These are phyloP conservation scores for Synanthedon tipuliformis DNA, from an alignment of 2,888 invertebrate species.

Conservation along the genomic window DNA sequence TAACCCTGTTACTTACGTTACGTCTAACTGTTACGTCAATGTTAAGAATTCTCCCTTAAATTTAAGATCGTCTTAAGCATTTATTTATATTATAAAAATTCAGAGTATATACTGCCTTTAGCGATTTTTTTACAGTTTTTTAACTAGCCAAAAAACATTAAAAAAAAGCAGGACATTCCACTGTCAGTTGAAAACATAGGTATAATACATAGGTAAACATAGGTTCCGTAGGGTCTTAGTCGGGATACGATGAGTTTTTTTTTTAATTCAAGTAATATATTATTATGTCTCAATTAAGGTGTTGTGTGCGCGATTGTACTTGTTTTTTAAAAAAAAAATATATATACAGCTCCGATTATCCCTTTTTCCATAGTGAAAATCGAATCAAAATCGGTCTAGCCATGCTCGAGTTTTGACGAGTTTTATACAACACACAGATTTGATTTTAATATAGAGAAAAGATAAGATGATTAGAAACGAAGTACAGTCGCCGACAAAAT, in stretches of 20 bases:
- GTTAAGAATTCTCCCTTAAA: slow-evolving; percentile 22
- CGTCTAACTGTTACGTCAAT: too few species aligned
- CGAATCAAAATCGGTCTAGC: too few species aligned
- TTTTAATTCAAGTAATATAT: neutral
- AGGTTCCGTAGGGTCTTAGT: neutral
- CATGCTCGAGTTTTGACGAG: too few species aligned
- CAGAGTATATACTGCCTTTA: too few species aligned
- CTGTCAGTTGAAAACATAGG: neutral
- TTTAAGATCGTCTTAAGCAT: slow-evolving; percentile 42
- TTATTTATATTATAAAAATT: slow-evolving; percentile 11
- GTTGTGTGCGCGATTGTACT: neutral
- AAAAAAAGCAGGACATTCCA: slow-evolving; percentile 50
- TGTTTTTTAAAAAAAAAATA: neutral
- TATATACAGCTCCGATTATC: too few species aligned
- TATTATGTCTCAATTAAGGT: neutral
- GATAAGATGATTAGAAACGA: neutral
- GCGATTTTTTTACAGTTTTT: too few species aligned
- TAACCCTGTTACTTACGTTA: slow-evolving; percentile 24
- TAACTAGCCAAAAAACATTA: too few species aligned
- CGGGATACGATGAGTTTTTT: neutral
- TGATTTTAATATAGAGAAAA: too few species aligned
- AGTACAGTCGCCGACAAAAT: slow-evolving; percentile 14
- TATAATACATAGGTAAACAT: neutral
- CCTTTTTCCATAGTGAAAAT: too few species aligned
- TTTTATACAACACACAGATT: too few species aligned